Base-by-base conservation (phyloP, 1,140 invertebrate species). In the Anagrus nilaparvatae region DNA sequence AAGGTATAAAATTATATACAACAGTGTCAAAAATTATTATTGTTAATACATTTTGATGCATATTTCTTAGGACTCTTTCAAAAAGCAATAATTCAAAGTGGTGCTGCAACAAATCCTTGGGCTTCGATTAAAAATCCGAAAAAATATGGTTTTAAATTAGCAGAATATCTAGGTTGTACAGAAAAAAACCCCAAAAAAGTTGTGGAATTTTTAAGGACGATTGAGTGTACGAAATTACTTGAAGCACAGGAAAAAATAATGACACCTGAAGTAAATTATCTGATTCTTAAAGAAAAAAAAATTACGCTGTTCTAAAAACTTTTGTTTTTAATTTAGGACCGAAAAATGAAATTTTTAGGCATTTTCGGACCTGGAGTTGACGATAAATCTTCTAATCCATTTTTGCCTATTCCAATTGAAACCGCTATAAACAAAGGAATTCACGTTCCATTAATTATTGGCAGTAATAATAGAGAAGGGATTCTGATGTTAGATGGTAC, bases 101-200 rank as follows among this genome's bases (percentile, higher is more conserved):
- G 86, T 5, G 81, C 78, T 1, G 76, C 81, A 10, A 58, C 82
- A 17, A 78, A 78, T 57, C 73, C 79, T 0, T 89, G 84, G 84
- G 77, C 83, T 0, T 71, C 79, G 4, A 8, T 24, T 0, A 59
- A 76, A 19, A 24, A 45, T 34, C 46, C 52, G 0, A 6, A 10
- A 3, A 6, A 29, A n/a, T 50, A 46, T 44, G 61, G 66, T 4
- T 47, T 59, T n/a, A 54, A 61, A 44, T 39, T 76, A 5, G 66
- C 63, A 0, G 40, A 52, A 21, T 23, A 49, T 13, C 19, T 63
- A 2, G 52, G 55, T 2, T 54, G 53, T 35, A 54, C 54, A 0
- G 49, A 48, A 3, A 42, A 24, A 4, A 47, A 52, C 7, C 48
- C 56, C 0, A 39, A 46, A 27, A 34, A 43, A 12, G 28, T 65